Conservation (phyloP, 1,140 invertebrate genomes). For the Harlomillsia oculata region DNA sequence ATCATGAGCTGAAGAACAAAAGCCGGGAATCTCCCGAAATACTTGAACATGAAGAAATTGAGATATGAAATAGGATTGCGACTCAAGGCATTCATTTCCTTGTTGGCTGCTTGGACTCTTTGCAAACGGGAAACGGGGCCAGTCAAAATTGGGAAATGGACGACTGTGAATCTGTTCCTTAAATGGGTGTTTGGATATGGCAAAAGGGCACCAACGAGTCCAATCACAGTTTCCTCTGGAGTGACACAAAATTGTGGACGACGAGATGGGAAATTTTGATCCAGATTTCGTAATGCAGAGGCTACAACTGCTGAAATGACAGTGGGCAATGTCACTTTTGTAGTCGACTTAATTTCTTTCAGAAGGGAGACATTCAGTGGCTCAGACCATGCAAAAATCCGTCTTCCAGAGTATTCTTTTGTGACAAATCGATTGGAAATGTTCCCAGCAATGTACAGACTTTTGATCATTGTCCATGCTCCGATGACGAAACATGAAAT, state of each 20-base stretch:
- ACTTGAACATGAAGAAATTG: conserved; percentile 26
- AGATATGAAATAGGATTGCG: conserved; percentile 11
- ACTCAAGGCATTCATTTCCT: not conserved
- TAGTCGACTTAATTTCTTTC: conserved; percentile 18
- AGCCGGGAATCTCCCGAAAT: conserved; percentile 29
- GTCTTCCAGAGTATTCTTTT: conserved; percentile 17
- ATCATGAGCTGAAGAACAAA: conserved; percentile 17
- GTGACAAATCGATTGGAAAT: conserved; percentile 26
- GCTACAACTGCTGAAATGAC: conserved; percentile 20
- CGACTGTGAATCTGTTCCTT: conserved; percentile 29
- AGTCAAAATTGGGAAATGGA: conserved; percentile 16
- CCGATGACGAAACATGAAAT: conserved; percentile 16
- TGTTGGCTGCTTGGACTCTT: not conserved
- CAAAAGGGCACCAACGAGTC: conserved; percentile 27
- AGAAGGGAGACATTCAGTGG: conserved; percentile 13
- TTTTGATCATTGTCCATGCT: conserved; percentile 19
- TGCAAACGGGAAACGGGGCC: not conserved
- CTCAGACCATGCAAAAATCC: conserved; percentile 20
- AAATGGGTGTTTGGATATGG: conserved; percentile 25
- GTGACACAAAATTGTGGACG: not conserved
- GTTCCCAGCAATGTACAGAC: conserved; percentile 5
- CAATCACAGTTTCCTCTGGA: conserved; percentile 5
- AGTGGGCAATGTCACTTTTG: conserved; percentile 15
- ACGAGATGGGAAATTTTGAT: conserved; percentile 11
- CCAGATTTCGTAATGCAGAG: conserved; percentile 17